Evolutionary conservation across 2,113 vertebrate species (phyloP), one percentile per base, ranked within the genome.

Genomic region (Poecile atricapillus): DNA sequence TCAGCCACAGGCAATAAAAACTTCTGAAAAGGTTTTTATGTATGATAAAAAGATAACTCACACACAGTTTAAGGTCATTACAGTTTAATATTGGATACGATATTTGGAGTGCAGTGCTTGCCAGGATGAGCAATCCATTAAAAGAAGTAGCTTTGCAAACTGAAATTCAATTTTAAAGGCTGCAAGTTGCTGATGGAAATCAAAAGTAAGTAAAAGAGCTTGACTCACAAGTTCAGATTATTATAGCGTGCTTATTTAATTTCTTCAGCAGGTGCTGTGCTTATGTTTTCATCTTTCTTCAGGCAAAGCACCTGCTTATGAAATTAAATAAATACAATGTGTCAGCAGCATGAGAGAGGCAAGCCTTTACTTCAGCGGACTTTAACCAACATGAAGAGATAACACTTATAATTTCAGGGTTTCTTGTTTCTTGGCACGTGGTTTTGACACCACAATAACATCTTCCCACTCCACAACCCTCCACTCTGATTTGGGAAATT

Each of bases 161-260:
- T 87, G 83, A 86, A 90, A 87, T 75, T 94, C 88, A 52, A 21
- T 87, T 89, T 93, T 82, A 89, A 95, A 84, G 68, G 16, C 22
- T 84, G 24, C 30, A 93, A 83, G 58, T 84, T 94, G 78, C 58
- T 93, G 82, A 90, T 64, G 49, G 44, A 95, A 91, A 64, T 79
- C 44, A 90, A 94, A 93, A 96, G 47, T 74, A 83, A 88, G 85
- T 83, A 77, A 88, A 95, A 96, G 30, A 90, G 18, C 47, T 83
- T 67, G 39, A 63, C 60, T 89, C 56, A 71, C 33, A 52, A 59
- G 24, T 55, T 89, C 65, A 81, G 65, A 60, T 60, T 37, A 43
- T 74, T 88, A 50, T n/a, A 56, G 11, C 3, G 5, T 77, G 60
- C 56, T 87, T 74, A 56, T 92, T 81, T 82, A 78, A 83, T 91